Evolutionary conservation across 1,140 invertebrate species (phyloP), one percentile per base, ranked within the genome.

Genomic region (Notospermus geniculatus): DNA sequence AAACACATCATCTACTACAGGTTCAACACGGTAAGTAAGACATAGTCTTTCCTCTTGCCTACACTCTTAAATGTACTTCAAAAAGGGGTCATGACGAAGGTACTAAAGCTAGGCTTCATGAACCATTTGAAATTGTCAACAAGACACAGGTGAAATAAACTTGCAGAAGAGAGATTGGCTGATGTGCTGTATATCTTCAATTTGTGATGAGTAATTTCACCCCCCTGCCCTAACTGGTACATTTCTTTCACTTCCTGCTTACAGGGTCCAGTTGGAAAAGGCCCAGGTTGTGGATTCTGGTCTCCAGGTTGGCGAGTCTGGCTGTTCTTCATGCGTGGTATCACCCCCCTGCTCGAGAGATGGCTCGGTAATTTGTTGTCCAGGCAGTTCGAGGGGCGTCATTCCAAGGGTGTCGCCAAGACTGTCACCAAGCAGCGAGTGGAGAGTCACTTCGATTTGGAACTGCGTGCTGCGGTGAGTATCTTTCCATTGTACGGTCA

Each of bases 1-100:
- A 99, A 99, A 76, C 97, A 99, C 86, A 84, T 99, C 56, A 97
- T 99, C 62, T 99, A 99, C 81, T 99, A 99, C 83, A 87, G 97
- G 63, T 99, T 99, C 81, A 99, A 99, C 78, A 99, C 97, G 41
- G 93, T 93, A 67, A 76, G 79, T 78, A 46, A 17, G 27, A 17
- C 27, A 23, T 9, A 36, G 32, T 36, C 32, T 15, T 7, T 4
- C 32, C 4, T 4, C 32, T 36, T 36, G n/a, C n/a, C n/a, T n/a
- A n/a, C n/a, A n/a, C n/a, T n/a, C n/a, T n/a, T n/a, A n/a, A n/a
- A n/a, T n/a, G n/a, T n/a, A n/a, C n/a, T n/a, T n/a, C n/a, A n/a
- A n/a, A n/a, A n/a, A n/a, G n/a, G n/a, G n/a, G n/a, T n/a, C n/a
- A n/a, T n/a, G n/a, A n/a, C n/a, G n/a, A n/a, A n/a, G n/a, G n/a